Evolutionary conservation across 1,140 invertebrate species (phyloP), one percentile per base, ranked within the genome.

Genomic region (silkworm (Bombyx mori)): DNA sequence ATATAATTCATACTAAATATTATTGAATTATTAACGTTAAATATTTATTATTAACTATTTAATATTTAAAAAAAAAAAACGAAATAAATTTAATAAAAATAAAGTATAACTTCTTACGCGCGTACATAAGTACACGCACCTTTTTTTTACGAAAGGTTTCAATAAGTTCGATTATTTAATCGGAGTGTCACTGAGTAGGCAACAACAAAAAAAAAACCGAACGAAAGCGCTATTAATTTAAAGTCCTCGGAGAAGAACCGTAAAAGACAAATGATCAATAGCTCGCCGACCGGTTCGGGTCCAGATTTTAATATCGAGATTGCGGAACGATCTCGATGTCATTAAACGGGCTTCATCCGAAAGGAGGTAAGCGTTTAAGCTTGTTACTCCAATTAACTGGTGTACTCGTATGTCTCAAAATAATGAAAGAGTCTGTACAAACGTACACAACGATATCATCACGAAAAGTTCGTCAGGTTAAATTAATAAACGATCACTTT

Each of bases 241-340:
- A 79, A 67, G 71, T 66, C 65, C 66, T 73, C 75, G 68, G 66
- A 64, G 54, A 74, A 74, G 70, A 75, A 68, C 60, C 64, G 73
- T 75, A 75, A 75, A 79, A 75, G 72, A 74, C 61, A 75, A 80
- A 76, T 72, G 71, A 72, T 75, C 69, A 61, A 71, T 69, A 70
- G 65, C 66, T 66, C 66, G 60, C 64, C 52, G 61, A 59, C 61
- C 61, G 54, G 49, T 44, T 51, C 42, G 57, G 62, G 59, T 62
- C 60, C 60, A 68, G 68, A 68, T 72, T 72, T 71, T 67, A 71
- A 69, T 71, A 68, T 68, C 60, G 59, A 66, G 66, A 66, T 72
- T 65, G 61, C 62, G 57, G 59, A 62, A 62, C 64, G 52, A 63
- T 63, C 61, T 48, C 57, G 53, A 60, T 57, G 57, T 71, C 66